Conservation (phyloP, 2,888 invertebrate species). For the Aplocera efformata region DNA sequence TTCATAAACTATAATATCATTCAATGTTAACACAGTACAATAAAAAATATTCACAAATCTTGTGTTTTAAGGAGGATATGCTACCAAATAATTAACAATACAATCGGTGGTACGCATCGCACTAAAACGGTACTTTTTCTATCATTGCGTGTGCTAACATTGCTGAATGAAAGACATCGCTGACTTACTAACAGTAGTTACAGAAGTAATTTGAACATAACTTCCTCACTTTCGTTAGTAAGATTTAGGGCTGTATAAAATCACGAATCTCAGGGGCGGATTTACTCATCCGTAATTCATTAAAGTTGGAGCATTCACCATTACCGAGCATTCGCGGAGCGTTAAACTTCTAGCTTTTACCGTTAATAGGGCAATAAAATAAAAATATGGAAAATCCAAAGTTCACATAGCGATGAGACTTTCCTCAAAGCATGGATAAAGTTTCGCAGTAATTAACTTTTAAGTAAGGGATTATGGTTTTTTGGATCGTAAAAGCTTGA, state of each 20-base stretch:
- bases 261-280: conserved; percentile 63
- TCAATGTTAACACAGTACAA: too few relatives aligned
- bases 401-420: conserved; percentile 31
- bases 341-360: conserved; percentile 55
- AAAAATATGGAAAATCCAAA: conserved; percentile 54
- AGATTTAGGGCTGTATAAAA: conserved; percentile 68
- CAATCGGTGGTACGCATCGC: too few relatives aligned
- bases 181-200: conserved; percentile 5
- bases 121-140: too few relatives aligned
- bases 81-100: too few relatives aligned
- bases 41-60: too few relatives aligned
- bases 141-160: too few relatives aligned
- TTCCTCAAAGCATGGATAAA: conserved; percentile 21
- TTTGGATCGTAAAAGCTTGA: conserved; percentile 9
- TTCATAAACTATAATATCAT: too few relatives aligned
- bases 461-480: conserved; percentile 23
- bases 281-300: conserved; percentile 74
- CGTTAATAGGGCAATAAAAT: conserved; percentile 71
- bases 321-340: conserved; percentile 58
- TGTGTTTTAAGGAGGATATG: too few relatives aligned
- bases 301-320: conserved; percentile 68
- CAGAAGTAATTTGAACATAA: conserved; percentile 49
- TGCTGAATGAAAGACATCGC: background rate
- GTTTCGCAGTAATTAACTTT: conserved; percentile 23
- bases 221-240: conserved; percentile 58